Evolutionary conservation across 1,140 invertebrate genomes (phyloP).

Genomic region (Saccostrea cuccullata): DNA sequence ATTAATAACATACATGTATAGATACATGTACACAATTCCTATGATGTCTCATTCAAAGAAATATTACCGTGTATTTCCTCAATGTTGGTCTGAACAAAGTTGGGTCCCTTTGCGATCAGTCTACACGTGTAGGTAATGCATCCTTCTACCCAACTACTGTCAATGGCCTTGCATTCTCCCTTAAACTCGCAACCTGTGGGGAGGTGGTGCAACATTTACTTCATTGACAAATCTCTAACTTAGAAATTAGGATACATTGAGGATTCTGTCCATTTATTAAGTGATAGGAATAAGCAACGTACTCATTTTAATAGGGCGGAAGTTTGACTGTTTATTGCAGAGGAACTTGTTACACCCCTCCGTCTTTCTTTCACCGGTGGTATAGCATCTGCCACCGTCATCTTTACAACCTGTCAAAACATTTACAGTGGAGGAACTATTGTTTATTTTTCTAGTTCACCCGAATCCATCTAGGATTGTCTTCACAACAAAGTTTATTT

Average conservation of each 20-base stretch:
- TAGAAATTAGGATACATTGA: not conserved
- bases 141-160: slow-evolving; percentile 41
- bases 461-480: too few relatives aligned
- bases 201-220: too few relatives aligned
- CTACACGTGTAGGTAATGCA: slow-evolving; percentile 50
- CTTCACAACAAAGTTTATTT: too few relatives aligned
- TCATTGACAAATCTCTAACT: too few relatives aligned
- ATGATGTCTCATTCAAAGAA: too few relatives aligned
- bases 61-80: slow-evolving; percentile 43
- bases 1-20: not conserved
- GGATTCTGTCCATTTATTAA: not conserved
- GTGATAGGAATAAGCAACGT: not conserved
- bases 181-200: slow-evolving; percentile 43
- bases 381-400: slow-evolving; percentile 44
- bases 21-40: not conserved
- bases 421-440: too few relatives aligned
- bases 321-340: slow-evolving; percentile 50
- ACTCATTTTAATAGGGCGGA: slow-evolving; percentile 46
- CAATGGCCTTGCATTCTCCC: slow-evolving; percentile 48
- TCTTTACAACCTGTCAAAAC: slow-evolving; percentile 47
- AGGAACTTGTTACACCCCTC: slow-evolving; percentile 53
- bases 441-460: too few relatives aligned
- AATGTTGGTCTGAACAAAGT: slow-evolving; percentile 51
- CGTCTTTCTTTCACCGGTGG: slow-evolving; percentile 39
- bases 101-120: slow-evolving; percentile 42